A percentile compares a stretch with the other conserved stretches of the same genome.
Evolutionary conservation across 2,797 vertebrate species (phyloP).

Genomic region (Holocentrus rufus): DNA sequence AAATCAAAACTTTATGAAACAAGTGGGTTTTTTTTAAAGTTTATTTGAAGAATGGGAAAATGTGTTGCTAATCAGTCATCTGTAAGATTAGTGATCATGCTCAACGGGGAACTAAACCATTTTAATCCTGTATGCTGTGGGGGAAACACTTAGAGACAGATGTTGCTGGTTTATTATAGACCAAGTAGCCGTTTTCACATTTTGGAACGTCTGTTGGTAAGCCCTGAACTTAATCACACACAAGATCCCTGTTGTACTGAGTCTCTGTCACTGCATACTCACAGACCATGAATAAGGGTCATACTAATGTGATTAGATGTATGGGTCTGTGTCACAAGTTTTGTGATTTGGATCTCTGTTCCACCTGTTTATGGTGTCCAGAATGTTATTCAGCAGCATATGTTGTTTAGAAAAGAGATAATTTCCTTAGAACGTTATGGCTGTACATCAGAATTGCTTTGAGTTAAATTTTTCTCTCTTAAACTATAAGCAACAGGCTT

Average conservation of each 20-base stretch:
- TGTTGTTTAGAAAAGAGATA: background rate
- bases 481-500: background rate
- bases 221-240: conserved; percentile 15
- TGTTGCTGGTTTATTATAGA: background rate
- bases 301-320: conserved; percentile 50
- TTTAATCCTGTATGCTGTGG: background rate
- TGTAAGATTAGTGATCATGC: conserved; percentile 8
- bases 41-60: conserved; percentile 47
- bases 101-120: background rate
- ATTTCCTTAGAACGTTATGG: conserved; percentile 2
- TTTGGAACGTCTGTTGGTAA: background rate
- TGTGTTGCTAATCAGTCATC: conserved; percentile 42
- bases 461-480: background rate
- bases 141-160: background rate
- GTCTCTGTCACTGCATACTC: background rate
- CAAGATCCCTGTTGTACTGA: conserved; percentile 9
- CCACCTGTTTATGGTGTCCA: background rate
- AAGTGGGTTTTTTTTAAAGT: conserved; percentile 2
- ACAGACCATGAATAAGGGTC: conserved; percentile 38
- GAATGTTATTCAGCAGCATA: background rate
- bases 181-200: background rate
- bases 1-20: too few species aligned
- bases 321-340: conserved; percentile 51
- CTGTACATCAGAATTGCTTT: background rate
- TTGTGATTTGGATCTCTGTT: background rate